Percentiles rank a stretch among this genome's conserved stretches.
These are phyloP conservation scores for Cardiocondyla obscurior DNA, from an alignment of 1,140 invertebrate species.

Conservation along the genomic window DNA sequence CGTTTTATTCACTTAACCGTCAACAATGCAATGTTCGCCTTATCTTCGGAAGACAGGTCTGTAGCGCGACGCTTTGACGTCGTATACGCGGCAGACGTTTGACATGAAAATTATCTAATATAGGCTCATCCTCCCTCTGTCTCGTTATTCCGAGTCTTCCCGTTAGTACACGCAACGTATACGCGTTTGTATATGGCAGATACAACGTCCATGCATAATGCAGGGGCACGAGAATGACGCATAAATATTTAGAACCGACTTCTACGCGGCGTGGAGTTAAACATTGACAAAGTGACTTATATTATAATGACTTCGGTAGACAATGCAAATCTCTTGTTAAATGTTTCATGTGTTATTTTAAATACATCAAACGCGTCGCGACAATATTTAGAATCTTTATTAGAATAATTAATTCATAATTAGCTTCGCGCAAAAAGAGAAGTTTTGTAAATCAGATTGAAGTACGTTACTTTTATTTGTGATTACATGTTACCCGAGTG, in stretches of 20 bases:
- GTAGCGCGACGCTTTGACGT: constrained; percentile 32
- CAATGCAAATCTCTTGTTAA: not conserved
- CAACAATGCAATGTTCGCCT: constrained; percentile 45
- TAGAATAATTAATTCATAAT: too few relatives aligned
- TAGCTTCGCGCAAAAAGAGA: not conserved
- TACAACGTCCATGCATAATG: constrained; percentile 47
- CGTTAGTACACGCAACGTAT: constrained; percentile 19
- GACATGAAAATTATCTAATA: constrained; percentile 58
- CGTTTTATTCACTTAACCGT: constrained; percentile 50
- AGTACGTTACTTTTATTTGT: not conserved
- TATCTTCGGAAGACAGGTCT: constrained; percentile 37
- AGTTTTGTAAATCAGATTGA: not conserved
- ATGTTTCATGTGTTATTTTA: not conserved
- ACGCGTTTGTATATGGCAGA: constrained; percentile 5
- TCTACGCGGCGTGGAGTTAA: constrained; percentile 2
- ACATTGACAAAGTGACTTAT: constrained; percentile 20
- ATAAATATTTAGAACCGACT: constrained; percentile 43
- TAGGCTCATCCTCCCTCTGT: constrained; percentile 38
- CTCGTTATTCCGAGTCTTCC: constrained; percentile 41
- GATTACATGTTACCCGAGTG: too few relatives aligned
- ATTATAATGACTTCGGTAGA: not conserved
- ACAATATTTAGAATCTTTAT: not conserved
- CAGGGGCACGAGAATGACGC: not conserved
- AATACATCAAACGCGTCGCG: not conserved
- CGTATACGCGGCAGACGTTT: constrained; percentile 35